A percentile compares a stretch with the other conserved stretches of the same genome.
Evolutionary conservation across 2,888 invertebrate species (phyloP).

Genomic region (Polyommatus icarus): DNA sequence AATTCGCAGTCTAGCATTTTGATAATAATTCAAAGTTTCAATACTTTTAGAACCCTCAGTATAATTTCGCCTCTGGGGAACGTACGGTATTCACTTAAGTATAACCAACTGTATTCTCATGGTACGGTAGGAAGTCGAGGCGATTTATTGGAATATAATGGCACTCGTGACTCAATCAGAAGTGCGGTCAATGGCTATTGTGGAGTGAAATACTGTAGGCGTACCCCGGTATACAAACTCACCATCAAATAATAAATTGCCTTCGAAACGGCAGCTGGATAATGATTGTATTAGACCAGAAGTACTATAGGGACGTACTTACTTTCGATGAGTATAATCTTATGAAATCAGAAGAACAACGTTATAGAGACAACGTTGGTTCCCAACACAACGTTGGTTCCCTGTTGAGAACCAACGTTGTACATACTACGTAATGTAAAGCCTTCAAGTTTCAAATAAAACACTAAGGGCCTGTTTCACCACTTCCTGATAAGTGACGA

Average conservation of each 20-base stretch:
- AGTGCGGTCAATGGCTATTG: constrained; percentile 58
- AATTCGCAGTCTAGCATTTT: neutral
- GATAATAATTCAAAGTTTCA: neutral
- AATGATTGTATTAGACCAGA: constrained; percentile 13
- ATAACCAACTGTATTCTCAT: constrained; percentile 15
- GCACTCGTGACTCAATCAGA: constrained; percentile 39
- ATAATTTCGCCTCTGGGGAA: constrained; percentile 8
- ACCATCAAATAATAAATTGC: constrained; percentile 19
- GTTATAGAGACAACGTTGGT: too few species aligned
- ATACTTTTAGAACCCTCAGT: neutral
- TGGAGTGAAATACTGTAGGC: constrained; percentile 60
- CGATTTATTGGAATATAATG: constrained; percentile 34
- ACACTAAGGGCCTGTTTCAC: too few species aligned
- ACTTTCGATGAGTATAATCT: neutral
- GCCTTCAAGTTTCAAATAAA: too few species aligned
- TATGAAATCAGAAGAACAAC: neutral
- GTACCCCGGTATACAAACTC: constrained; percentile 50
- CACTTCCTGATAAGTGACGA: too few species aligned
- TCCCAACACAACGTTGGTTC: too few species aligned
- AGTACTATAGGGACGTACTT: neutral
- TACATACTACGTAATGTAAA: too few species aligned
- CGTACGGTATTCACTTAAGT: constrained; percentile 11
- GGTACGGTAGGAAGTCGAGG: constrained; percentile 32
- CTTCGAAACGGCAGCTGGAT: constrained; percentile 16
- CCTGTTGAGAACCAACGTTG: too few species aligned